Evolutionary conservation across 2,888 invertebrate species (phyloP).

Genomic region (Apamea sordens): DNA sequence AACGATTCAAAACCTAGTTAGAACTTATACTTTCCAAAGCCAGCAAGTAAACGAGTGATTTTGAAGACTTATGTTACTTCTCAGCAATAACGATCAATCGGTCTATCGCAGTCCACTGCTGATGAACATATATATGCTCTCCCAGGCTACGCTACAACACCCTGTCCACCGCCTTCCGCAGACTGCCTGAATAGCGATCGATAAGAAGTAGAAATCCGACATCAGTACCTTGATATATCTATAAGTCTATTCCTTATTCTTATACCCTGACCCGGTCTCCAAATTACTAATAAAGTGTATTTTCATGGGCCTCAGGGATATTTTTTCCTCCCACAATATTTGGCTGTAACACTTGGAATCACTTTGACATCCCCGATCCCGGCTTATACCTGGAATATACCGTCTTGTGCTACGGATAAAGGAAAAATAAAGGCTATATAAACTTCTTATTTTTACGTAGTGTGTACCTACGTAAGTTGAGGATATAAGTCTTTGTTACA

Average conservation of each 20-base stretch:
- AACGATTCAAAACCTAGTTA: background rate
- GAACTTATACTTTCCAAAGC: background rate
- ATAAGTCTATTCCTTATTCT: background rate
- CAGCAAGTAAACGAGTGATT: background rate
- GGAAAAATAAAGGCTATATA: constrained; percentile 30
- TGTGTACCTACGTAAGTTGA: background rate
- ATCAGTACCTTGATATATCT: constrained; percentile 19
- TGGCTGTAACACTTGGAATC: constrained; percentile 47
- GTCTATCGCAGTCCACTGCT: background rate
- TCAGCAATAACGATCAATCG: background rate
- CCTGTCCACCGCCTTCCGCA: too few relatives aligned
- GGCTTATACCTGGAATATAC: constrained; percentile 39
- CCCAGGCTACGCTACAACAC: background rate
- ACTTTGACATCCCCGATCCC: constrained; percentile 43
- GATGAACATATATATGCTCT: too few relatives aligned
- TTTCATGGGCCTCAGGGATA: constrained; percentile 31
- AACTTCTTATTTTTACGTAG: constrained; percentile 26
- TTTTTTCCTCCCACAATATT: constrained; percentile 38
- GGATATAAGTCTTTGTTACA: background rate
- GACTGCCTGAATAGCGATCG: background rate
- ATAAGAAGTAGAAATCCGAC: background rate
- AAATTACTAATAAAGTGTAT: constrained; percentile 51
- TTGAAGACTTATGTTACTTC: background rate
- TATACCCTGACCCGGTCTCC: constrained; percentile 21
- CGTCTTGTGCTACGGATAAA: constrained; percentile 25